Percentiles rank a stretch among this genome's conserved stretches.
Conservation (phyloP, 2,113 vertebrate genomes). For the Chloropsis cyanopogon region DNA sequence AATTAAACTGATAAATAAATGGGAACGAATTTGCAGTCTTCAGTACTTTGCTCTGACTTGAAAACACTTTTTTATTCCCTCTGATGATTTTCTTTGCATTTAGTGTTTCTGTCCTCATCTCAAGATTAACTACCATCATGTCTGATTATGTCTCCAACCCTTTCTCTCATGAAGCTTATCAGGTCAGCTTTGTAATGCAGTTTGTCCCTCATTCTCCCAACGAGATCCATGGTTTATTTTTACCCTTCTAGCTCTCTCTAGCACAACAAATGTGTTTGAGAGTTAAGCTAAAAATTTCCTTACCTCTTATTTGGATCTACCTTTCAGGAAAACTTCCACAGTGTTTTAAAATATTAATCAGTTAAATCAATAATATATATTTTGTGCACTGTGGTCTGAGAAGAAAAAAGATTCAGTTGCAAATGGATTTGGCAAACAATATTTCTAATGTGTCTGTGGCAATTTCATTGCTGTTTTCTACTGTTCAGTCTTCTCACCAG, state of each 20-base stretch:
- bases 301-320: not conserved
- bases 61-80: not conserved
- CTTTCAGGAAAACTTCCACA: not conserved
- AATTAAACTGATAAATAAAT: not conserved
- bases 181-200: not conserved
- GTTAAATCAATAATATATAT: not conserved
- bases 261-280: not conserved
- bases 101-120: not conserved
- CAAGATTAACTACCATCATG: not conserved
- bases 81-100: not conserved
- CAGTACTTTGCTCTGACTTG: not conserved
- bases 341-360: not conserved
- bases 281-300: not conserved
- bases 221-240: not conserved
- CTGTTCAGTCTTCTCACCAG: not conserved
- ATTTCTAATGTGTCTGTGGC: not conserved
- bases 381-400: not conserved
- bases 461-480: not conserved
- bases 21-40: not conserved
- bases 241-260: not conserved
- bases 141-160: not conserved
- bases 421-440: not conserved
- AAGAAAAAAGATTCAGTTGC: not conserved
- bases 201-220: not conserved
- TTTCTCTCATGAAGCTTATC: not conserved